Evolutionary conservation across 2,888 invertebrate species (phyloP), one percentile per base, ranked within the genome.

Genomic region (Acanthococcus lagerstroemiae): DNA sequence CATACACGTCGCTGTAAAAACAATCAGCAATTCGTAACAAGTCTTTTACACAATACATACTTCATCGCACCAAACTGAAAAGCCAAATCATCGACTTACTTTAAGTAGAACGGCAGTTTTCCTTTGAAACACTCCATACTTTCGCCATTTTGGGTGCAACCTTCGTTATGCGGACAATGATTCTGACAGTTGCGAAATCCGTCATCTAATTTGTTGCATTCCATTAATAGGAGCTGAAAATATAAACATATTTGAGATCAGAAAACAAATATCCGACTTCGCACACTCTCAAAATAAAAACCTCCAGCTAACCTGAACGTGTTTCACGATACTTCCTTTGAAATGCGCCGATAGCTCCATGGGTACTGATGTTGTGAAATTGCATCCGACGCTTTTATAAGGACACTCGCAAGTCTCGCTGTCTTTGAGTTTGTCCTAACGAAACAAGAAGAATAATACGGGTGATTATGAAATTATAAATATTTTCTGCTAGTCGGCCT

Each of bases 1-100:
- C 66, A 37, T 66, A 66, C 12, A 66, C 48, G 22, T 66, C 66
- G 17, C 66, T 66, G n/a, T 21, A 30, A 48, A n/a, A 4, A 44
- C 17, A 44, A 57, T n/a, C 15, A 9, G 19, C 5, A 3, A 37
- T 37, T 9, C n/a, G n/a, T 37, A n/a, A 37, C n/a, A n/a, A n/a
- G n/a, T n/a, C n/a, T n/a, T n/a, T n/a, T n/a, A n/a, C n/a, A n/a
- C n/a, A n/a, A n/a, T n/a, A n/a, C n/a, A n/a, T 37, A 37, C 6
- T 37, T 1, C 12, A 1, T 9, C 37, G 37, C 3, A n/a, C n/a
- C 37, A 15, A 1, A 2, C 3, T 37, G 12, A 37, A n/a, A 2
- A 3, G 17, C 9, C 12, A 50, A 22, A 12, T 12, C 1, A 25
- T 1, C 25, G 9, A 61, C 24, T 56, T 66, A 66, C 66, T 56